Evolutionary conservation across 2,888 invertebrate genomes (phyloP), one percentile per base, ranked within the genome.

Genomic region (Sphinx pinastri): DNA sequence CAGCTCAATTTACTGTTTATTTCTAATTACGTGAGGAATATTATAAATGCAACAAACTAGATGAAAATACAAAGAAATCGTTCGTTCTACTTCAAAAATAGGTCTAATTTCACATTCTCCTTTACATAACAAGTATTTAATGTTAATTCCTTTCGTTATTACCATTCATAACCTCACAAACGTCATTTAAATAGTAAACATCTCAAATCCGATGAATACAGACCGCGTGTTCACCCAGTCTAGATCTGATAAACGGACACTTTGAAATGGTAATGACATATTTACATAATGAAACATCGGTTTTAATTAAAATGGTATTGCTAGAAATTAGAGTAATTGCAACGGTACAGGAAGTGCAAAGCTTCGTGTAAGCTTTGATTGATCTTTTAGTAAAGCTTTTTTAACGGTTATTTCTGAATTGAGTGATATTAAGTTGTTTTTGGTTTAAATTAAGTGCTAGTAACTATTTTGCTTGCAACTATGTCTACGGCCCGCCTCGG

Each of bases 251-350:
- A 68, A 38, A 55, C 25, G 19, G 51, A 60, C 60, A 49, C 16
- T 68, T 68, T 16, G 47, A 68, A 68, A 68, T 57, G 68, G 47
- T 60, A 63, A 63, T 63, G 63, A 63, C 63, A 49, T 57, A 68
- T 68, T 68, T 45, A 68, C 68, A 68, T 68, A 68, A 68, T 68
- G 54, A 47, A 47, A 68, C 68, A 68, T 68, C 38, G 55, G 68
- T 68, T 68, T 68, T 68, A 68, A 68, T 68, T 68, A 47, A 19
- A 68, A 13, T 47, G 45, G 16, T 68, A 55, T 10, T 55, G 54
- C 54, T 16, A 16, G 63, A 47, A 49, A 38, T 49, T 60, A 38
- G 38, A 38, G 57, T 25, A 60, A 60, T 60, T 45, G 60, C 45
- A 60, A 59, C 45, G 60, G 45, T 63, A 19, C 49, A 49, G 63